Evolutionary conservation across 2,888 invertebrate genomes (phyloP).

Genomic region (Corythucha ciliata): DNA sequence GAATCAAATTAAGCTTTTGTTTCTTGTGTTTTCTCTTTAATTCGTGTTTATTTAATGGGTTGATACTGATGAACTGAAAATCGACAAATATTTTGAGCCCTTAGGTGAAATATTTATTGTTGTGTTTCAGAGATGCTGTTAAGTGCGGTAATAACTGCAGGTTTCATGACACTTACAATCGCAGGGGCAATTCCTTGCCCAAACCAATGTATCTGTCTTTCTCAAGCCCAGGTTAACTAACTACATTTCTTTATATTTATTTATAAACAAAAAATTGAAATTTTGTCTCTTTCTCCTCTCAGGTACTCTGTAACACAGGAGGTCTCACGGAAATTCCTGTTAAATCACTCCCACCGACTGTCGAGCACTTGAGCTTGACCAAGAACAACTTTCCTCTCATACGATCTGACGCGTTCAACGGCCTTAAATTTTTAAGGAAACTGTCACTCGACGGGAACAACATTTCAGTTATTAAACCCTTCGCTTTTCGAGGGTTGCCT

Average conservation of each 20-base stretch:
- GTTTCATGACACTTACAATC: conserved; percentile 34
- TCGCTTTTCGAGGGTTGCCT: conserved; percentile 75
- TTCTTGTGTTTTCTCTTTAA: not conserved
- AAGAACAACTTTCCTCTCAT: conserved; percentile 75
- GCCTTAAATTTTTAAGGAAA: conserved; percentile 63
- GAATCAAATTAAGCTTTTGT: not conserved
- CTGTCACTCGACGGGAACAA: conserved; percentile 81
- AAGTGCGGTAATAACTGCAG: conserved; percentile 15
- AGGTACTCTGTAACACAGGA: conserved; percentile 84
- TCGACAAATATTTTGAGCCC: not conserved
- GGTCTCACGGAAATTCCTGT: conserved; percentile 70
- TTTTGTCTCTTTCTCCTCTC: conserved; percentile 39
- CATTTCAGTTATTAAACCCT: conserved; percentile 69
- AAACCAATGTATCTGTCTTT: conserved; percentile 73
- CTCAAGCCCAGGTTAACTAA: conserved; percentile 83
- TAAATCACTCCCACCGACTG: conserved; percentile 60
- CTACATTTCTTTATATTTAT: conserved; percentile 8
- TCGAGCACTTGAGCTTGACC: conserved; percentile 76
- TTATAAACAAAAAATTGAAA: not conserved
- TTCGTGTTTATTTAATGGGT: not conserved
- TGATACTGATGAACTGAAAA: not conserved
- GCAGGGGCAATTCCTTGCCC: conserved; percentile 54
- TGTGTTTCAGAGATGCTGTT: conserved; percentile 25
- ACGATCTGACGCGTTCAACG: conserved; percentile 71
- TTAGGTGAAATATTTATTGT: not conserved